A percentile compares a stretch with the other conserved stretches of the same genome.
phyloP scores from a whole-genome alignment of 2,797 vertebrate species.

The Enteromius treurensis region DNA sequence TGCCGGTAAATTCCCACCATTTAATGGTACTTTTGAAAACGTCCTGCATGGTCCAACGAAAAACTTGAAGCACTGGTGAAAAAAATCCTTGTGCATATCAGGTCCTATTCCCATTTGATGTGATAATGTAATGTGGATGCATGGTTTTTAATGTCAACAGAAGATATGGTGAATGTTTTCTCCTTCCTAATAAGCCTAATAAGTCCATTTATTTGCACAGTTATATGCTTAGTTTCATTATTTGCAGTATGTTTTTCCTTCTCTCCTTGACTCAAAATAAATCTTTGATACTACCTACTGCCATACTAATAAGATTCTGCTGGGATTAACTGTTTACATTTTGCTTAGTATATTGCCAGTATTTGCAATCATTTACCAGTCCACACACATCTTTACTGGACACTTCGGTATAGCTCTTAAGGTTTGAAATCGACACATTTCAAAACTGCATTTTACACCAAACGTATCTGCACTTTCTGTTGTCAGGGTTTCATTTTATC shows the following conservation, averaged over 20 bases:
- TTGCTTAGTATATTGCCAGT: neutral
- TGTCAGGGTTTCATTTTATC: conserved; percentile 25
- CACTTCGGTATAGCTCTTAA: neutral
- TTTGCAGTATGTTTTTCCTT: neutral
- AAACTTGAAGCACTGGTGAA: neutral
- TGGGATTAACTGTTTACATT: neutral
- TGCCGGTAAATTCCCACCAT: too few species aligned
- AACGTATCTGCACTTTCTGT: conserved; percentile 17
- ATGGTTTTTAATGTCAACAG: neutral
- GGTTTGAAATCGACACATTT: neutral
- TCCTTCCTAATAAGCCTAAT: neutral
- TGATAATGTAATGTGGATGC: neutral
- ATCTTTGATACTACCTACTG: neutral
- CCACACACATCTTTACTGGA: neutral
- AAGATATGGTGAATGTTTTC: neutral
- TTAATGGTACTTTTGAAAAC: too few species aligned
- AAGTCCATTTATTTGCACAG: neutral
- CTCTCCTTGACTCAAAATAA: too few species aligned
- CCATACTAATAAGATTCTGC: neutral
- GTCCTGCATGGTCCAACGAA: neutral
- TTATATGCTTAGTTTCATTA: neutral
- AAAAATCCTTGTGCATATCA: neutral
- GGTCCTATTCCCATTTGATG: neutral
- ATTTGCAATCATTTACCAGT: neutral
- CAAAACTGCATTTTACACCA: neutral